Base-by-base conservation (phyloP, 2,797 vertebrate species). In the Tamandua tetradactyla region DNA sequence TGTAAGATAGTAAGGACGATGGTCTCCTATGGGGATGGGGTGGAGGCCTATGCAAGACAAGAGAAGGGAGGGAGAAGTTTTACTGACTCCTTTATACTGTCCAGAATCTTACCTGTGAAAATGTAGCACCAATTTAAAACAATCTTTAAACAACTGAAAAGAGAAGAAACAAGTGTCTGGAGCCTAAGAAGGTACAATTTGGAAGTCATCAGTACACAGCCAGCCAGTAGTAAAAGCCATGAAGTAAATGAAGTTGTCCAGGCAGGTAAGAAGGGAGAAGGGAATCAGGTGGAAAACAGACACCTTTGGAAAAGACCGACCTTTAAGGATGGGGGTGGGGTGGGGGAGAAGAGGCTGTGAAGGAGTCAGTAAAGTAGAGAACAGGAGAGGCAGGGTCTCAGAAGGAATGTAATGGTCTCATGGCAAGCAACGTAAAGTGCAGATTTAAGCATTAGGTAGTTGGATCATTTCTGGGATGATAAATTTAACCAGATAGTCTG, bases 381-480 rank as follows among this genome's bases (percentile, higher is more conserved):
- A 20, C 27, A 7, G n/a, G 13, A 78, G 13, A 80, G 44, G 8
- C 4, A 5, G 40, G n/a, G 68, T 32, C 94, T 85, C 78, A 0
- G 62, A 62, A 71, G 62, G 55, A 14, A 6, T 8, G 3, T 10
- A 40, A 57, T 2, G 10, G 40, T 69, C 82, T 89, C 49, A 1
- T 0, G 9, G 76, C n/a, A 64, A 89, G 89, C 93, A 93, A 66
- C 37, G 62, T 0, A 57, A 82, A 89, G 64, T 20, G 62, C 52
- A 82, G 85, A 71, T 85, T 82, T 64, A 52, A 69, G 83, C 86
- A 62, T 44, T 57, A 30, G 1, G 71, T 44, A 12, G 72, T 22
- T 13, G 2, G 52, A 15, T 82, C 17, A 1, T 68, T 94, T 90
- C 95, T 71, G 94, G 78, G 59, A 79, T 95, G 96, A 95, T 86